Percentiles rank a stretch among this genome's conserved stretches.
These are phyloP conservation scores for Phlogophora meticulosa DNA, from an alignment of 2,888 invertebrate species.

Conservation along the genomic window DNA sequence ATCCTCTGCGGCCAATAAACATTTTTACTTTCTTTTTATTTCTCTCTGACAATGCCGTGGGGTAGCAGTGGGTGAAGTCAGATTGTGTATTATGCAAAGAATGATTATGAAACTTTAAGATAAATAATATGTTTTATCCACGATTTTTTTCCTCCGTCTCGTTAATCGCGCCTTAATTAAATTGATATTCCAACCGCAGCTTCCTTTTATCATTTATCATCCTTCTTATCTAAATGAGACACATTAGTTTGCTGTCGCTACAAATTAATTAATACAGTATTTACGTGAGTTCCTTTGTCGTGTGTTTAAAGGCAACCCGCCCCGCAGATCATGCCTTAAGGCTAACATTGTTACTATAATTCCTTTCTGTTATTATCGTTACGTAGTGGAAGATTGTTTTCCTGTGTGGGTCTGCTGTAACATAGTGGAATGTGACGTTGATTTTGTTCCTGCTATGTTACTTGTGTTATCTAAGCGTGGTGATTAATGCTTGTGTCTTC, in stretches of 20 bases:
- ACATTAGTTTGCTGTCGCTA: slow-evolving; percentile 74
- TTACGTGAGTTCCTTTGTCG: slow-evolving; percentile 83
- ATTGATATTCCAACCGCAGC: background rate
- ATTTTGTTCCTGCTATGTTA: background rate
- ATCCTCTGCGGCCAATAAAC: no score
- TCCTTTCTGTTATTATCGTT: slow-evolving; percentile 44
- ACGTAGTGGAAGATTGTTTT: slow-evolving; percentile 28
- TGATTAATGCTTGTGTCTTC: no score
- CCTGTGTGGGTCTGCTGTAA: slow-evolving; percentile 19
- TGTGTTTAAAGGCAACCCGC: slow-evolving; percentile 78
- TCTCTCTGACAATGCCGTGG: no score
- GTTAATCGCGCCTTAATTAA: background rate
- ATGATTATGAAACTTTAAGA: no score
- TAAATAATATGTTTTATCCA: background rate
- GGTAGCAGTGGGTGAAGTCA: no score
- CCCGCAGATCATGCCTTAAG: slow-evolving; percentile 71
- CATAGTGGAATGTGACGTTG: background rate
- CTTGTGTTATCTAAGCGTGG: no score
- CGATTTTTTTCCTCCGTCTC: background rate
- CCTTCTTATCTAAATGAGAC: slow-evolving; percentile 22
- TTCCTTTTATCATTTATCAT: slow-evolving; percentile 18
- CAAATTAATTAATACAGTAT: slow-evolving; percentile 87
- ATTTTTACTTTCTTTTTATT: no score
- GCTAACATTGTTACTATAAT: slow-evolving; percentile 60
- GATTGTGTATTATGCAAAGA: no score